Percentiles rank a stretch among this genome's conserved stretches.
Evolutionary conservation across 2,888 invertebrate species (phyloP).

Genomic region (Ceriagrion tenellum): DNA sequence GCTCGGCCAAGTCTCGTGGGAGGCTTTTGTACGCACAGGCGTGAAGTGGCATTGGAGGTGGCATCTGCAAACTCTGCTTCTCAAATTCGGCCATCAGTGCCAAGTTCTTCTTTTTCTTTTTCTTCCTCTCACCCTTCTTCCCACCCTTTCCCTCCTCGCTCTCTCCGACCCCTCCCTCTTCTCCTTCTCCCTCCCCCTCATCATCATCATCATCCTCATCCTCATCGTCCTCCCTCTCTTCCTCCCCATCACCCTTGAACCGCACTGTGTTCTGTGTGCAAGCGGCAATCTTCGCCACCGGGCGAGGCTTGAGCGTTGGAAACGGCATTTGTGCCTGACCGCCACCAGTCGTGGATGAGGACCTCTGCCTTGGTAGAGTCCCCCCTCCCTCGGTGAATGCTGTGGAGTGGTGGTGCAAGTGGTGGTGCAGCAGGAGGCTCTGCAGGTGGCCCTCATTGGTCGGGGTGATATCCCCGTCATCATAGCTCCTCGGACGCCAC

Average conservation of each 20-base stretch:
- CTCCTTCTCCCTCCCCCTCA: not conserved
- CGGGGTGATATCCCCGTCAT: slow-evolving; percentile 94
- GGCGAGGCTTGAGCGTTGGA: slow-evolving; percentile 88
- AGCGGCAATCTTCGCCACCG: slow-evolving; percentile 86
- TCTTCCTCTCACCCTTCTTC: not conserved
- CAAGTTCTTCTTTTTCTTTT: slow-evolving; percentile 46
- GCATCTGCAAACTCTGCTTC: slow-evolving; percentile 61
- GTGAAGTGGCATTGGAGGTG: slow-evolving; percentile 64
- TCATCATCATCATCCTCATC: slow-evolving; percentile 53
- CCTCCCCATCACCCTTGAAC: slow-evolving; percentile 51
- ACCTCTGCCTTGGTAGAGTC: slow-evolving; percentile 91
- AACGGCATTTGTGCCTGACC: slow-evolving; percentile 93
- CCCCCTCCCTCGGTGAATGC: slow-evolving; percentile 85
- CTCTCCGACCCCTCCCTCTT: not conserved
- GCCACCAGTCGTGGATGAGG: slow-evolving; percentile 82
- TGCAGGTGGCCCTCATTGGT: slow-evolving; percentile 84
- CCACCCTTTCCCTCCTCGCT: not conserved
- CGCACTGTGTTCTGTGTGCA: slow-evolving; percentile 72
- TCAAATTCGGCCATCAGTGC: slow-evolving; percentile 57
- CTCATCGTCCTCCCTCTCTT: not conserved
- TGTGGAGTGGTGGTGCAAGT: slow-evolving; percentile 72
- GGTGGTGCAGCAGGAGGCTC: slow-evolving; percentile 74
- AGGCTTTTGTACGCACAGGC: slow-evolving; percentile 79
- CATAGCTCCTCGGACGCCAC: slow-evolving; percentile 88
- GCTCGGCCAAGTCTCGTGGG: slow-evolving; percentile 79